Percentiles rank a stretch among this genome's conserved stretches.
phyloP scores from a whole-genome alignment of 2,113 vertebrate genomes.

The Rafetus swinhoei region DNA sequence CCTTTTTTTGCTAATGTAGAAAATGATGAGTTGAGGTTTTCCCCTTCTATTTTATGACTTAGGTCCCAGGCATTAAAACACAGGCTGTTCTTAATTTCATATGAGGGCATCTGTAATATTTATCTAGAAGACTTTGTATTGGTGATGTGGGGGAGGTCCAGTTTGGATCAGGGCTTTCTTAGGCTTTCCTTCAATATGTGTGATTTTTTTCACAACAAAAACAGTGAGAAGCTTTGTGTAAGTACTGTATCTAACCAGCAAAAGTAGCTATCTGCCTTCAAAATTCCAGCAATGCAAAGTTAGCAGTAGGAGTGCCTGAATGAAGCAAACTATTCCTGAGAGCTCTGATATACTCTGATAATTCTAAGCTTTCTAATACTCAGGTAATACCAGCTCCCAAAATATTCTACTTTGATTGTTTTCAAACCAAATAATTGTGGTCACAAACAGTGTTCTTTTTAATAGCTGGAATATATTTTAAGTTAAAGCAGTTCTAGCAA shows the following conservation, averaged over 20 bases:
- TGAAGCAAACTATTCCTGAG: not conserved
- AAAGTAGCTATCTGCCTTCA: not conserved
- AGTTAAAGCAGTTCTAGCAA: not conserved
- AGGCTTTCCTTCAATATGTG: not conserved
- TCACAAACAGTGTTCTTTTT: not conserved
- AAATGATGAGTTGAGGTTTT: slow-evolving; percentile 60
- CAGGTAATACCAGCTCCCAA: accelerated
- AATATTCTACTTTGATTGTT: not conserved
- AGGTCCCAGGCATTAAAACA: slow-evolving; percentile 61
- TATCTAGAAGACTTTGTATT: not conserved
- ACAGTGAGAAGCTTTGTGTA: not conserved
- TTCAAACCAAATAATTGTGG: not conserved
- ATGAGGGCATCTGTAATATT: not conserved
- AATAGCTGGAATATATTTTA: not conserved
- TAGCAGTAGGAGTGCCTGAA: not conserved
- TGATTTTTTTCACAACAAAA: not conserved
- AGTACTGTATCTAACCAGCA: not conserved
- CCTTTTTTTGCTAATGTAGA: slow-evolving; percentile 61
- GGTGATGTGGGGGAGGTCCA: not conserved
- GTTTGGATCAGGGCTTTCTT: not conserved
- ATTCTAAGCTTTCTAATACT: not conserved
- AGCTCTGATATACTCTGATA: not conserved
- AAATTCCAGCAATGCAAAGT: accelerated
- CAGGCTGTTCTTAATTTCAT: not conserved
- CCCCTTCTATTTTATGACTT: slow-evolving; percentile 46